Base-by-base conservation (phyloP, 2,797 vertebrate species). In the Crenichthys baileyi region DNA sequence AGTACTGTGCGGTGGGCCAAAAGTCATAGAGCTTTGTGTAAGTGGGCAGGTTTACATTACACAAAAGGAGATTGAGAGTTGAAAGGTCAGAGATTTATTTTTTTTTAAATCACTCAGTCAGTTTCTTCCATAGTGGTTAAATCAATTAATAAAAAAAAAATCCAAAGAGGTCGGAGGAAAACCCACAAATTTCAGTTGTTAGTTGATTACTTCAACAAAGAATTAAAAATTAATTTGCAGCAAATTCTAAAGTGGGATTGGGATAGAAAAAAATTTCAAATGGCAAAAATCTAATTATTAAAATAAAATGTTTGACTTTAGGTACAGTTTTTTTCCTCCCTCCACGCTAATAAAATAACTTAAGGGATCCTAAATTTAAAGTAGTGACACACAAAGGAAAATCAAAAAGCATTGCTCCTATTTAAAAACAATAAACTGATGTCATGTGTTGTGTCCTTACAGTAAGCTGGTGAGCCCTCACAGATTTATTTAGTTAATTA, bases 1-100 rank as follows among this genome's bases (percentile, higher is more conserved):
- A 94, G 93, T 91, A 92, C 92, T 91, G 91, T 90, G 84, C 81
- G 48, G 81, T 22, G 81, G 84, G 93, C 93, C 94, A 94, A 90
- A 84, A 48, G 67, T 26, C 67, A 41, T 5, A 85, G 91, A 92
- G 93, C 90, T 94, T 93, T 94, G 93, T 95, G 89, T 83, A 90
- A 89, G 75, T 90, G 91, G 92, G 95, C 93, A 91, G 92, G 89
- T 92, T 93, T 83, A 89, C 86, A 86, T 94, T 93, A 92, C 91
- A 94, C 88, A 89, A 86, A 85, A 39, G 39, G 11, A 83, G 87
- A 89, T 70, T 79, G 85, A 90, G 78, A 80, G 86, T 88, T 85
- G 90, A 91, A 90, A 91, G 94, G 90, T 95, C 90, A 93, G 91
- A 90, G 85, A 26, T 48, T 68, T n/a, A 22, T 46, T 70, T n/a